These are phyloP conservation scores for Gymnorhina tibicen DNA, from an alignment of 2,113 vertebrate species.

Conservation along the genomic window DNA sequence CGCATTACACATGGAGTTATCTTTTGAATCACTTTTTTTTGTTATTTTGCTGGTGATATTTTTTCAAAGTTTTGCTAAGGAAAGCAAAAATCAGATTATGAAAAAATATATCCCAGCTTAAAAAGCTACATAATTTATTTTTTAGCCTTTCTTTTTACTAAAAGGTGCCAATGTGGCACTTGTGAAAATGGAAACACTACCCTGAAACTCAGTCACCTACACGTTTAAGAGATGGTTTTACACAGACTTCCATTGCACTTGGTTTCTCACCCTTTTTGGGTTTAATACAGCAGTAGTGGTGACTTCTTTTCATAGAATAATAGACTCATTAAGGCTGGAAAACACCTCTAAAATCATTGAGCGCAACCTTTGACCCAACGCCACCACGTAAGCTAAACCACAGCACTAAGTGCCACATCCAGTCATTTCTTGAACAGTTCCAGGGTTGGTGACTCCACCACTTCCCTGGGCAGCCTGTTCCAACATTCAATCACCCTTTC, in stretches of 20 bases:
- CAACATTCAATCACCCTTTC: background rate
- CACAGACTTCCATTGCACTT: background rate
- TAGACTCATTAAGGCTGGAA: background rate
- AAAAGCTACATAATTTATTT: background rate
- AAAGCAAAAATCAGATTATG: background rate
- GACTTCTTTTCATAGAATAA: background rate
- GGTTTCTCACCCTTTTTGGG: background rate
- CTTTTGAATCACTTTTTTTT: background rate
- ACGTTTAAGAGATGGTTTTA: background rate
- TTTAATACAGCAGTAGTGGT: background rate
- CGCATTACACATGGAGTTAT: background rate
- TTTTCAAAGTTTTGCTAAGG: background rate
- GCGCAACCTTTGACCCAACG: accelerated
- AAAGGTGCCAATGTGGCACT: background rate
- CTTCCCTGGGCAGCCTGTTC: background rate
- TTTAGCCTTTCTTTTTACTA: background rate
- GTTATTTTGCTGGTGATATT: background rate
- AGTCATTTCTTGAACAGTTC: background rate
- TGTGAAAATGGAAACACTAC: background rate
- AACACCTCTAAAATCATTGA: background rate
- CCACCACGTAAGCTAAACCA: background rate
- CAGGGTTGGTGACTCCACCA: no score
- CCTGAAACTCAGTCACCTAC: background rate
- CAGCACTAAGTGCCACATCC: no score
- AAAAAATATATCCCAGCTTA: background rate